phyloP scores from a whole-genome alignment of 2,888 invertebrate genomes.

The Deilephila porcellus region DNA sequence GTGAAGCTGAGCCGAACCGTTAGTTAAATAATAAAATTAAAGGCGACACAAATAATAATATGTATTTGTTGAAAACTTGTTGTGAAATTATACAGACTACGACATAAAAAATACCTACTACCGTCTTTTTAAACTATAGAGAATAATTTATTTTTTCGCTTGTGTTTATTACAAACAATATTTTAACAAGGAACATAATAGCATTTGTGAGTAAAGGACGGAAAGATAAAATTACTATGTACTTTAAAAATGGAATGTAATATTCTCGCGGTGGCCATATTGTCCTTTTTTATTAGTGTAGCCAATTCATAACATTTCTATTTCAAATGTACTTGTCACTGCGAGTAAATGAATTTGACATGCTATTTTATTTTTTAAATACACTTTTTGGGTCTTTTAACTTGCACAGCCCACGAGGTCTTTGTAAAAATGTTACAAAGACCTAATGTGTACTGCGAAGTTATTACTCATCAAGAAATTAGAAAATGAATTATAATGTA shows the following conservation, averaged over 20 bases:
- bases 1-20: too few species aligned
- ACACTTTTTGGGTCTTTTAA: not conserved
- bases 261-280: not conserved
- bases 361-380: not conserved
- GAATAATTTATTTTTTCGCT: too few species aligned
- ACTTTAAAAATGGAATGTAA: not conserved
- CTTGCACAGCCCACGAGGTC: not conserved
- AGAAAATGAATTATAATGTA: too few species aligned
- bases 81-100: too few species aligned
- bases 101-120: too few species aligned
- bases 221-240: not conserved
- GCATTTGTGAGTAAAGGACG: not conserved
- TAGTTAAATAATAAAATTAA: too few species aligned
- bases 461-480: too few species aligned
- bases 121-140: too few species aligned
- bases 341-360: not conserved
- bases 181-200: not conserved
- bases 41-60: too few species aligned
- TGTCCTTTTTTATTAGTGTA: not conserved
- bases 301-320: conserved; percentile 4
- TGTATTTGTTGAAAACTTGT: too few species aligned
- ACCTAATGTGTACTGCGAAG: too few species aligned
- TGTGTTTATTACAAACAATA: too few species aligned
- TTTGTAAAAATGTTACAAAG: not conserved
- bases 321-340: not conserved